Conservation (phyloP, 2,113 vertebrate species). For the Ornithorhynchus anatinus region DNA sequence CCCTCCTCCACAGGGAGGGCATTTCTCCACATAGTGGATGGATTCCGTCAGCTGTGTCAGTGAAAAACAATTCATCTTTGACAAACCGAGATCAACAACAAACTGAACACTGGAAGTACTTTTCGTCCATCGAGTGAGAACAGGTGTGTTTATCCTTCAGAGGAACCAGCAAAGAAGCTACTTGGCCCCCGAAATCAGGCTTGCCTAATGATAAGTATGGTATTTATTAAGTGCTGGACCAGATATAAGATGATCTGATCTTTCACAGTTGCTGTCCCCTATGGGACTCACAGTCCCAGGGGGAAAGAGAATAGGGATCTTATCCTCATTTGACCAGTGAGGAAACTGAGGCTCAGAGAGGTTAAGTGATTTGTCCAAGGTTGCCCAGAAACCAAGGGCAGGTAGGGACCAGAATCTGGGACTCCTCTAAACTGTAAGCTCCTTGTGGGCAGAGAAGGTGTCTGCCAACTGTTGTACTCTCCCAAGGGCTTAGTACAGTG, state of each 20-base stretch:
- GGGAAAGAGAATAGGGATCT: too few species aligned
- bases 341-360: neutral
- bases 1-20: slow-evolving; percentile 6
- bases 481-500: too few species aligned
- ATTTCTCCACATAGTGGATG: neutral
- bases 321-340: neutral
- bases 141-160: slow-evolving; percentile 27
- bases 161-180: slow-evolving; percentile 37
- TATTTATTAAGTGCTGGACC: too few species aligned
- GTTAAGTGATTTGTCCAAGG: neutral
- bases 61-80: slow-evolving; percentile 44
- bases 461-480: too few species aligned
- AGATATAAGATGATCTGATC: too few species aligned
- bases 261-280: too few species aligned
- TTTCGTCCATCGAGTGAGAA: slow-evolving; percentile 30
- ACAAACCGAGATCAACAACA: slow-evolving; percentile 32
- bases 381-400: neutral
- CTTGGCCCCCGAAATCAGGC: slow-evolving; percentile 56
- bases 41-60: slow-evolving; percentile 13
- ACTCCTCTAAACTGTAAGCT: too few species aligned
- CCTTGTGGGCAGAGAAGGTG: too few species aligned
- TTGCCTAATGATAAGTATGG: too few species aligned
- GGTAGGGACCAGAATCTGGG: too few species aligned
- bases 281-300: too few species aligned
- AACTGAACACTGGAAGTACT: slow-evolving; percentile 10